Percentiles rank a stretch among this genome's conserved stretches.
These are phyloP conservation scores for Gallinago stenura DNA, from an alignment of 2,797 vertebrate genomes.

Conservation along the genomic window DNA sequence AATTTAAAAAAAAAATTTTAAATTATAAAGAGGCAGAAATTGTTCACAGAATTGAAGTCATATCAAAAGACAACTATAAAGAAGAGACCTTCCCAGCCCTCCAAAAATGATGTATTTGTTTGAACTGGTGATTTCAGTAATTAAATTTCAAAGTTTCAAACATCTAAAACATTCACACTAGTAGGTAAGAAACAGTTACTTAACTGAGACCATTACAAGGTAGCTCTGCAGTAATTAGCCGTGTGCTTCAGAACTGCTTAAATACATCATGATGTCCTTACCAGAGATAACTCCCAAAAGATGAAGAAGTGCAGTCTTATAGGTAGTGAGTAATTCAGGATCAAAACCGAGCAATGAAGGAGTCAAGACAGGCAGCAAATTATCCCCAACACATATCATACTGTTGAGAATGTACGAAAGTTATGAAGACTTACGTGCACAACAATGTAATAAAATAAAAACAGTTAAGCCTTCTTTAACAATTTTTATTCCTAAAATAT, in stretches of 20 bases:
- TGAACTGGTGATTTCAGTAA: background rate
- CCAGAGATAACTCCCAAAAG: background rate
- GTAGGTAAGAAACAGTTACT: background rate
- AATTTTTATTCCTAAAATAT: background rate
- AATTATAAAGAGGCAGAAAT: background rate
- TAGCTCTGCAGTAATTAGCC: constrained; percentile 34
- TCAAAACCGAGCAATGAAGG: background rate
- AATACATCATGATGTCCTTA: background rate
- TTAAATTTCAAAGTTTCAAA: constrained; percentile 1
- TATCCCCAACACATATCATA: background rate
- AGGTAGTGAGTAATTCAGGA: background rate
- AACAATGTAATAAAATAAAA: background rate
- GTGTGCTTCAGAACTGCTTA: background rate
- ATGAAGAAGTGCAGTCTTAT: background rate
- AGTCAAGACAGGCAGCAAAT: background rate
- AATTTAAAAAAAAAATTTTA: background rate
- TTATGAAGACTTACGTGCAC: background rate
- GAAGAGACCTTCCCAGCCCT: background rate
- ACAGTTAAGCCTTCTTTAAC: background rate
- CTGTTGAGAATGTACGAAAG: background rate
- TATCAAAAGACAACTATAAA: background rate
- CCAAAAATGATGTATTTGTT: background rate
- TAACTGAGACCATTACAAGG: background rate
- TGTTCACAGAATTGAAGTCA: background rate
- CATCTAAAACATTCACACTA: background rate